Conservation (phyloP, 2,888 invertebrate species). For the Blera fallax region DNA sequence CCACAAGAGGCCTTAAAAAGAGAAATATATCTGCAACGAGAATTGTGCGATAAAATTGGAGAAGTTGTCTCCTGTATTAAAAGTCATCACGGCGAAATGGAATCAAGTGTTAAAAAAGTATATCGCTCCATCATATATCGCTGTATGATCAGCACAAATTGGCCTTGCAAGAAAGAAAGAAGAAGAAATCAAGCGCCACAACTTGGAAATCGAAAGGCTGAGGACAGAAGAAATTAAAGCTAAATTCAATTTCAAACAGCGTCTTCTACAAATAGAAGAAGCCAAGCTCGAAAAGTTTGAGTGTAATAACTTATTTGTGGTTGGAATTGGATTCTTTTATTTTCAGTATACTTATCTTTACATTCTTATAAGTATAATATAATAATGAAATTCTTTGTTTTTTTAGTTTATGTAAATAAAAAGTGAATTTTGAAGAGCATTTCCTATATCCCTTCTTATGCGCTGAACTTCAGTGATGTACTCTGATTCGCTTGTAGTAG, state of each 20-base stretch:
- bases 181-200: background rate
- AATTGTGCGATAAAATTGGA: background rate
- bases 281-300: background rate
- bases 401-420: too few species aligned
- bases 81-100: background rate
- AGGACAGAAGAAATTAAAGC: background rate
- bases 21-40: background rate
- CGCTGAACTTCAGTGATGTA: too few species aligned
- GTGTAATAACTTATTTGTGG: background rate
- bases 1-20: conserved; percentile 18
- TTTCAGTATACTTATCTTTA: background rate
- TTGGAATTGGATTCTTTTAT: background rate
- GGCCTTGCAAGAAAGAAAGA: background rate
- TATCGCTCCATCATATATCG: background rate
- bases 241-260: conserved; percentile 3
- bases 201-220: background rate
- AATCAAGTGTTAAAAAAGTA: background rate
- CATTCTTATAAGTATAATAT: too few species aligned
- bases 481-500: too few species aligned
- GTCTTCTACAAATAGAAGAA: conserved; percentile 6
- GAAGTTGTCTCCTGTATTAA: background rate
- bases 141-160: background rate
- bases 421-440: too few species aligned
- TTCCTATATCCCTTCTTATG: too few species aligned
- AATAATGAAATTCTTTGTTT: too few species aligned